Evolutionary conservation across 2,113 vertebrate species (phyloP).

Genomic region (Gobius niger): DNA sequence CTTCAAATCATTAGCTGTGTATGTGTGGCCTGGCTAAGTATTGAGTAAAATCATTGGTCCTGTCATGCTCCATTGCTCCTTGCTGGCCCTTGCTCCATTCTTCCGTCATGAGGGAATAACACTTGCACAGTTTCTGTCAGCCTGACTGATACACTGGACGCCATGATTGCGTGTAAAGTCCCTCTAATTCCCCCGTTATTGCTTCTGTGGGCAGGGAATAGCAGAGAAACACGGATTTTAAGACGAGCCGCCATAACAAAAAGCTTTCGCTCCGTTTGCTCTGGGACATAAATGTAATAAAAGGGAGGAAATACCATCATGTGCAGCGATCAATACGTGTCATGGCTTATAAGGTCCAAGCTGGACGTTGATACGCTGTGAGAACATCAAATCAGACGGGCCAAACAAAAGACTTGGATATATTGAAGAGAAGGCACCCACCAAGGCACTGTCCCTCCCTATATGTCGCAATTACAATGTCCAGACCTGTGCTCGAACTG

Average conservation of each 20-base stretch:
- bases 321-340: slow-evolving; percentile 47
- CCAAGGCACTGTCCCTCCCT: neutral
- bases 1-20: neutral
- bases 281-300: slow-evolving; percentile 57
- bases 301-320: slow-evolving; percentile 29
- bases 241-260: slow-evolving; percentile 15
- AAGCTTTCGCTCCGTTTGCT: slow-evolving; percentile 43
- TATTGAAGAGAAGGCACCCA: neutral
- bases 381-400: neutral
- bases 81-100: neutral
- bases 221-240: slow-evolving; percentile 24
- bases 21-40: neutral
- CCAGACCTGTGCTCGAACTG: neutral
- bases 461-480: neutral
- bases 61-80: neutral
- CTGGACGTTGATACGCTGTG: slow-evolving; percentile 25
- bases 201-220: slow-evolving; percentile 36
- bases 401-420: neutral
- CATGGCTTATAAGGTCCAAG: slow-evolving; percentile 24
- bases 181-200: slow-evolving; percentile 53
- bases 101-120: neutral
- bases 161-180: slow-evolving; percentile 30
- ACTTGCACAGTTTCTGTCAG: slow-evolving; percentile 1
- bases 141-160: slow-evolving; percentile 7
- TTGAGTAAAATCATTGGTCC: neutral